Percentiles rank a stretch among this genome's conserved stretches.
Evolutionary conservation across 2,113 vertebrate species (phyloP).

Genomic region (Osmerus eperlanus): DNA sequence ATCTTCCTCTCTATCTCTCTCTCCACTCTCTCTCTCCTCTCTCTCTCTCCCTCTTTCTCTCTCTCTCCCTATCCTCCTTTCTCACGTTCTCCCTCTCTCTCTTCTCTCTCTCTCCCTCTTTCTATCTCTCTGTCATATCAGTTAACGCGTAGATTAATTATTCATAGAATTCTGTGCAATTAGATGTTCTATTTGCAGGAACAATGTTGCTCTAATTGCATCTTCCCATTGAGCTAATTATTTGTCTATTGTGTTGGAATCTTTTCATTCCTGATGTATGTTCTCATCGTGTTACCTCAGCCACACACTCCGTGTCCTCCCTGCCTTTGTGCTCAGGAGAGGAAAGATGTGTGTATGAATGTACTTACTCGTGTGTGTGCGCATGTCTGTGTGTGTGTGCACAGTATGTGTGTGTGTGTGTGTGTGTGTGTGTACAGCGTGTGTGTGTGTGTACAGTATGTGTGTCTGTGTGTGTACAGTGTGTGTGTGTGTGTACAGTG

Average conservation of each 20-base stretch:
- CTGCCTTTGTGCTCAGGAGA: background rate
- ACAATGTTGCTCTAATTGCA: slow-evolving; percentile 42
- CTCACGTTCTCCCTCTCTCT: background rate
- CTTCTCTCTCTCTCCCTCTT: background rate
- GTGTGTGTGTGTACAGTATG: background rate
- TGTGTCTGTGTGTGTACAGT: background rate
- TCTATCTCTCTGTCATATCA: background rate
- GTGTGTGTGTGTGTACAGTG: background rate
- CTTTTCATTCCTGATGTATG: too few species aligned
- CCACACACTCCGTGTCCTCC: too few species aligned
- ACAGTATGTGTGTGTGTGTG: too few species aligned
- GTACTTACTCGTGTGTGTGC: background rate
- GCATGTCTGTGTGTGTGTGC: background rate
- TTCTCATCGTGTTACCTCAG: too few species aligned
- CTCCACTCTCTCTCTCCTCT: background rate
- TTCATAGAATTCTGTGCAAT: slow-evolving; percentile 34
- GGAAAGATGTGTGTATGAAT: background rate
- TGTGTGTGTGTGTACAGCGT: background rate
- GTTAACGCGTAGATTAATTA: slow-evolving; percentile 10
- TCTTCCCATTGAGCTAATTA: slow-evolving; percentile 44
- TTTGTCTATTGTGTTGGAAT: slow-evolving; percentile 23
- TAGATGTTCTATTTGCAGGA: slow-evolving; percentile 33
- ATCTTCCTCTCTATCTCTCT: background rate
- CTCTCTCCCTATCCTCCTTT: background rate
- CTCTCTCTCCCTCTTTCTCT: background rate